Evolutionary conservation across 2,797 vertebrate species (phyloP).

Genomic region (Fundulus diaphanus): DNA sequence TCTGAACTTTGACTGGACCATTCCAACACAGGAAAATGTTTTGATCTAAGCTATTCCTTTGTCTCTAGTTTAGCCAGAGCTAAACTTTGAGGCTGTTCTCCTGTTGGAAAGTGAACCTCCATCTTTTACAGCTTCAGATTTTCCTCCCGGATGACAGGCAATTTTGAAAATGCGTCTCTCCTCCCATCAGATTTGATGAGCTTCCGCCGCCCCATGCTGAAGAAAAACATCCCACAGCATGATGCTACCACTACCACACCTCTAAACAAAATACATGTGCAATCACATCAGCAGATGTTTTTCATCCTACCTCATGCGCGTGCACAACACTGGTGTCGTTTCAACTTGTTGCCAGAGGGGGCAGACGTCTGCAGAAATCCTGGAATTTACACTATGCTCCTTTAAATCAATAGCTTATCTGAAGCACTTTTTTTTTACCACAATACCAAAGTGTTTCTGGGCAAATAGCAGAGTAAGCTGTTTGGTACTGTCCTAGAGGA

Average conservation of each 20-base stretch:
- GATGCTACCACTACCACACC: neutral
- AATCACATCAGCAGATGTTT: no score
- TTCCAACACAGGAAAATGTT: neutral
- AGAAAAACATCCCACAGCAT: neutral
- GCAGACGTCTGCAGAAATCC: no score
- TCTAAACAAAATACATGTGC: no score
- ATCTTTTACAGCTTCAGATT: neutral
- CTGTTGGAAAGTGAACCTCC: neutral
- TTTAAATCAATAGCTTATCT: neutral
- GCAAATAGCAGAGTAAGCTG: neutral
- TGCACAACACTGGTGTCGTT: no score
- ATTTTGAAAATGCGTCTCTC: neutral
- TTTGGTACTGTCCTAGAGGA: neutral
- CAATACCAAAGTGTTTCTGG: neutral
- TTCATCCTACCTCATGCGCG: no score
- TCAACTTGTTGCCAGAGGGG: no score
- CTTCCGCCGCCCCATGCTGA: neutral
- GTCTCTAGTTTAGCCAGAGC: neutral
- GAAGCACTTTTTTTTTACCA: neutral
- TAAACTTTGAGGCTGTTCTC: neutral
- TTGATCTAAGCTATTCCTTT: neutral
- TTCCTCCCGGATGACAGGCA: neutral
- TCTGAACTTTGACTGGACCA: neutral
- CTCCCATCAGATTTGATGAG: neutral
- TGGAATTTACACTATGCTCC: no score